Base-by-base conservation (phyloP, 2,888 invertebrate genomes). In the Drosophila rubida region DNA sequence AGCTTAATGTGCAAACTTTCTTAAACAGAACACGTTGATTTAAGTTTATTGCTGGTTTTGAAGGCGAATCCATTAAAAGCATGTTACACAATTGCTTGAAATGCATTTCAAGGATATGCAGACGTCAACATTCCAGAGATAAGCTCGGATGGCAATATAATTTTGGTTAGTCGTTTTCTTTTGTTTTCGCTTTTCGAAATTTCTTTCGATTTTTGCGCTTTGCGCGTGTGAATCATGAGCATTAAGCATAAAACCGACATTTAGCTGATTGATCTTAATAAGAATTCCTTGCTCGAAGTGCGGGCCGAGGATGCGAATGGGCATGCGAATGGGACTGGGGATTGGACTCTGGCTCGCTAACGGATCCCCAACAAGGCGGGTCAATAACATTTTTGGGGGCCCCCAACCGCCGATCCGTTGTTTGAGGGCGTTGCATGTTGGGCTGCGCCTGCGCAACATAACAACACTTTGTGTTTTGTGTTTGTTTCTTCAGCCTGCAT, bases 181-280 rank as follows among this genome's bases (percentile, higher is more conserved):
- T 67, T 71, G 35, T 39, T 60, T 39, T 64, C 14, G 41, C 22
- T n/a, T 55, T 54, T 44, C 27, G 37, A 25, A 23, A 11, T 25
- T 16, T 23, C 73, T 84, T 84, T 76, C 81, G 76, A 78, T 84
- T 80, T 74, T 71, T 58, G 62, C 58, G 62, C 75, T 68, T 64
- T 74, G 75, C 53, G 69, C 77, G 78, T 84, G 82, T 84, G 83
- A 84, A 84, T 84, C 83, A 84, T 84, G 80, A 85, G 82, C 81
- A 85, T 84, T 87, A 84, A 87, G 82, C 87, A 84, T 84, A 87
- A 87, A 87, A 87, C 85, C 85, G 87, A 82, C 82, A 83, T 87
- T 87, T 82, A 84, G 87, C 83, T 84, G 83, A 84, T 84, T 84
- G 83, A 84, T 84, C 83, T 84, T 87, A 87, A 87, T 87, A 84